Conservation (phyloP, 2,113 vertebrate genomes). For the Herpetotheres cachinnans region DNA sequence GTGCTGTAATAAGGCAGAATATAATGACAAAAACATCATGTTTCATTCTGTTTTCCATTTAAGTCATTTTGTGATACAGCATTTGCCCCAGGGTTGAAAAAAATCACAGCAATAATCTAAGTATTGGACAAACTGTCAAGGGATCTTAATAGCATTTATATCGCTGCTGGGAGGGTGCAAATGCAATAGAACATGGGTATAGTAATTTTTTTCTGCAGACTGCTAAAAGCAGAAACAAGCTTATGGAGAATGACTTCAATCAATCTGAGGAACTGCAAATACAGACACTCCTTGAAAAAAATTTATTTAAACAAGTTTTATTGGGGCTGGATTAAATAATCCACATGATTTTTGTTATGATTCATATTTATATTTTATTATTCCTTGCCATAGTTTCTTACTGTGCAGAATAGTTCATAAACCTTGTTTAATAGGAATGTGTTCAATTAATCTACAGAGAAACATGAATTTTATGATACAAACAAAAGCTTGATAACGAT, state of each 20-base stretch:
- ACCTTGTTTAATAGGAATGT: background rate
- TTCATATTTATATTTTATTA: background rate
- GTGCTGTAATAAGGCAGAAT: background rate
- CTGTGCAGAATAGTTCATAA: background rate
- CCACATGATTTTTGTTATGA: background rate
- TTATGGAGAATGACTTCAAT: background rate
- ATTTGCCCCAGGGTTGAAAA: background rate
- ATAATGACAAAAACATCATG: background rate
- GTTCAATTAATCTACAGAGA: background rate
- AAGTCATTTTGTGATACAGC: background rate
- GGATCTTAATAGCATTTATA: background rate
- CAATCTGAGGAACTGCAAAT: background rate
- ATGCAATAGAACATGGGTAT: background rate
- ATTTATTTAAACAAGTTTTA: background rate
- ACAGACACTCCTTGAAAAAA: background rate
- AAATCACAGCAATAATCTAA: background rate
- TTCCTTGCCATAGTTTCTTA: background rate
- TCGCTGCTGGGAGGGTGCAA: background rate
- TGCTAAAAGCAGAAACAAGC: background rate
- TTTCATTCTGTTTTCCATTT: background rate
- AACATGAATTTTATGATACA: background rate
- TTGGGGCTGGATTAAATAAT: background rate
- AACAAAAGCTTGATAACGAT: background rate
- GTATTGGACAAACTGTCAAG: background rate
- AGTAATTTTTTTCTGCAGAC: background rate